phyloP scores from a whole-genome alignment of 2,797 vertebrate genomes.

The Sternarchorhynchus goeldii region DNA sequence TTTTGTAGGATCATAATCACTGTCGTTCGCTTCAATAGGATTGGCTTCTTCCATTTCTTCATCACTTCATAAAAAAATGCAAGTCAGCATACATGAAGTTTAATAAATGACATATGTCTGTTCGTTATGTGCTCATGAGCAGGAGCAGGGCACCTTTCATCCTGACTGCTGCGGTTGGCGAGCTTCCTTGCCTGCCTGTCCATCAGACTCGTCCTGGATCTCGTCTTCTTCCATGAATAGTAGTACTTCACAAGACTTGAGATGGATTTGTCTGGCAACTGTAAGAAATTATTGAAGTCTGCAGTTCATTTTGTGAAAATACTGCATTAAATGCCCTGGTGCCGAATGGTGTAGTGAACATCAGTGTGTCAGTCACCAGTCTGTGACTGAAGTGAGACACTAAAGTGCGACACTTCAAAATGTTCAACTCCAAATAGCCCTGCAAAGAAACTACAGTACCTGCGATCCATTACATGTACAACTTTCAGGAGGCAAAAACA shows the following conservation, averaged over 20 bases:
- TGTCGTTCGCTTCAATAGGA: conserved; percentile 90
- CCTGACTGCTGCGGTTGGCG: conserved; percentile 88
- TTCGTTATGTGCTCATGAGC: no score
- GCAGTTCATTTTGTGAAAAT: neutral
- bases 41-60: conserved; percentile 93
- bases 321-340: neutral
- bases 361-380: no score
- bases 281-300: conserved; percentile 4
- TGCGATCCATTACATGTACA: no score
- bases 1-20: conserved; percentile 97
- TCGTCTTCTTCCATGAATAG: conserved; percentile 99
- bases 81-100: conserved; percentile 30
- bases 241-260: conserved; percentile 98
- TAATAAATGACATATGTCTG: neutral
- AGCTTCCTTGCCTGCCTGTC: conserved; percentile 95
- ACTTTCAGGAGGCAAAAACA: no score
- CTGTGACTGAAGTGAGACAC: no score
- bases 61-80: conserved; percentile 79
- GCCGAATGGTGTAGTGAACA: no score
- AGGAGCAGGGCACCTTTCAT: conserved; percentile 47
- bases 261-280: conserved; percentile 95
- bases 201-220: conserved; percentile 96
- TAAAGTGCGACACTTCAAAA: no score
- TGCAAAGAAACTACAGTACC: no score
- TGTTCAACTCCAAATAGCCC: no score